phyloP scores from a whole-genome alignment of 1,140 invertebrate species.

The Harlomillsia oculata region DNA sequence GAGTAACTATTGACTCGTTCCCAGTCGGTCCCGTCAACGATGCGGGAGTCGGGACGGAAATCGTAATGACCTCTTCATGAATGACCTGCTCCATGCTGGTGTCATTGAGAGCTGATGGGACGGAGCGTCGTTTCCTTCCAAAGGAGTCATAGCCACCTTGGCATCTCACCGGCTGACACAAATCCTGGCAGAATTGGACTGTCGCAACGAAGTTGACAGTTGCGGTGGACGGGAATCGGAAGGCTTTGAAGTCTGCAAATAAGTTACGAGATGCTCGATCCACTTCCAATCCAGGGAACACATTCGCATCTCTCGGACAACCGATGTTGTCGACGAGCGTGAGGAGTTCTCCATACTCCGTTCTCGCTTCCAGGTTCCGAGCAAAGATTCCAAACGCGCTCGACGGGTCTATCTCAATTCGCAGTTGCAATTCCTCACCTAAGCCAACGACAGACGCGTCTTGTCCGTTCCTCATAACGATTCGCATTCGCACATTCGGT shows the following conservation, averaged over 20 bases:
- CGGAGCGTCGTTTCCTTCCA: slow-evolving; percentile 36
- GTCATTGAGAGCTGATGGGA: slow-evolving; percentile 30
- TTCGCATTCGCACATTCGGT: slow-evolving; percentile 45
- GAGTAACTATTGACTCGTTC: too few species aligned
- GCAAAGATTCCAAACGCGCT: slow-evolving; percentile 47
- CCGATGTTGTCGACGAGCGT: slow-evolving; percentile 46
- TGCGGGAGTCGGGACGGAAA: slow-evolving; percentile 4
- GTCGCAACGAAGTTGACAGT: slow-evolving; percentile 48
- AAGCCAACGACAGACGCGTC: slow-evolving; percentile 45
- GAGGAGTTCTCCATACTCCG: slow-evolving; percentile 45
- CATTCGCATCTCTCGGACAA: slow-evolving; percentile 44
- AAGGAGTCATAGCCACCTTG: slow-evolving; percentile 39
- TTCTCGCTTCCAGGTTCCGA: slow-evolving; percentile 46
- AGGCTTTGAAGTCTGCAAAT: slow-evolving; percentile 46
- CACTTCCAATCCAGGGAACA: slow-evolving; percentile 44
- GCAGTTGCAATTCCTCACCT: slow-evolving; percentile 44
- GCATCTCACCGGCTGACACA: slow-evolving; percentile 43
- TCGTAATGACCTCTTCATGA: slow-evolving; percentile 20
- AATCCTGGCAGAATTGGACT: slow-evolving; percentile 47
- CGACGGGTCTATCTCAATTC: slow-evolving; percentile 45
- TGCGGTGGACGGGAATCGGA: slow-evolving; percentile 47
- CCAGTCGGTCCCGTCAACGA: too few species aligned
- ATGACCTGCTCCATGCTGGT: slow-evolving; percentile 22
- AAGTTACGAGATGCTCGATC: slow-evolving; percentile 42
- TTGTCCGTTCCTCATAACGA: slow-evolving; percentile 41